A percentile compares a stretch with the other conserved stretches of the same genome.
Evolutionary conservation across 2,797 vertebrate species (phyloP).

Genomic region (Tokudaia muenninki): DNA sequence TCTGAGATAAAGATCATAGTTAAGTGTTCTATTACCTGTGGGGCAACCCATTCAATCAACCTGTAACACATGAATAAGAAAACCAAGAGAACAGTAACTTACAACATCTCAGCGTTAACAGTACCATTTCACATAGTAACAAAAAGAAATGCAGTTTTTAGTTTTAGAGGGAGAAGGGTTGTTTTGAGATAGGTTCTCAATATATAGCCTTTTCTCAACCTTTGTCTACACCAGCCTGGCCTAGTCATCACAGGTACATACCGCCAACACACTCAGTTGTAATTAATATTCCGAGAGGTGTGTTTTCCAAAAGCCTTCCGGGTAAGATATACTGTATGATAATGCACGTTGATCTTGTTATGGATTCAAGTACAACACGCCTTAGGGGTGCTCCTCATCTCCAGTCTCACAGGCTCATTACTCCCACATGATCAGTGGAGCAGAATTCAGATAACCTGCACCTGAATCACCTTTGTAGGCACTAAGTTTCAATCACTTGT

Average conservation of each 20-base stretch:
- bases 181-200: not conserved
- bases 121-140: not conserved
- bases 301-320: not conserved
- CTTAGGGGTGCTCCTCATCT: not conserved
- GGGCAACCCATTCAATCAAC: not conserved
- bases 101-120: not conserved
- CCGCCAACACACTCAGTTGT: not conserved
- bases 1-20: not conserved
- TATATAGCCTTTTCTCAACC: not conserved
- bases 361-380: not conserved
- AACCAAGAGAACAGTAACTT: not conserved
- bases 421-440: not conserved
- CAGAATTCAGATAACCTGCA: not conserved
- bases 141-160: not conserved
- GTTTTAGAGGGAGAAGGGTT: not conserved
- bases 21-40: not conserved
- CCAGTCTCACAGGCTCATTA: conserved; percentile 6
- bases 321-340: conserved; percentile 9
- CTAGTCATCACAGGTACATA: not conserved
- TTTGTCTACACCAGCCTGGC: not conserved
- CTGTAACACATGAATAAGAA: not conserved
- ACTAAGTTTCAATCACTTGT: not conserved
- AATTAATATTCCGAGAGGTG: not conserved
- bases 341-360: not conserved
- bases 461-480: conserved; percentile 2